A percentile compares a stretch with the other conserved stretches of the same genome.
phyloP scores from a whole-genome alignment of 2,888 invertebrate species.

The Melipona beecheii region DNA sequence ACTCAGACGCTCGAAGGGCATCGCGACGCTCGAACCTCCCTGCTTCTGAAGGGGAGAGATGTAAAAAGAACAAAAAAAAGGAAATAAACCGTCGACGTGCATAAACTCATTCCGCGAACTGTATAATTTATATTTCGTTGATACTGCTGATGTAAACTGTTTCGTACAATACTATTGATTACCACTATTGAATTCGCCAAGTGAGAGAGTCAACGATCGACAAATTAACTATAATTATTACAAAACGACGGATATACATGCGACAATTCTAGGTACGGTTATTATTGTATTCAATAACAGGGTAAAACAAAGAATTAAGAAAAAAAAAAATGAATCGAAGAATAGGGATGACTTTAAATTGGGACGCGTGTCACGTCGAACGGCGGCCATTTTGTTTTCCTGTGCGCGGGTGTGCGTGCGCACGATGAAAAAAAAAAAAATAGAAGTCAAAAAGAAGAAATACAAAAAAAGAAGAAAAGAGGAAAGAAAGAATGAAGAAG shows the following conservation, averaged over 20 bases:
- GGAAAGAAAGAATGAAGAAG: conserved; percentile 17
- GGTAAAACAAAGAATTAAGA: conserved; percentile 76
- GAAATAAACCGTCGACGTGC: conserved; percentile 48
- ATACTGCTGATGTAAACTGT: conserved; percentile 59
- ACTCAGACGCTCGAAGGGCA: background rate
- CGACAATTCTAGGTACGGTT: conserved; percentile 74
- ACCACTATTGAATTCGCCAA: conserved; percentile 60
- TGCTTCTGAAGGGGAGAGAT: conserved; percentile 27
- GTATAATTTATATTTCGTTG: conserved; percentile 62
- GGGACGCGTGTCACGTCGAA: conserved; percentile 76
- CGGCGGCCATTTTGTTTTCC: conserved; percentile 80
- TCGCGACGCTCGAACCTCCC: conserved; percentile 29
- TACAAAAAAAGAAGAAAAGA: background rate
- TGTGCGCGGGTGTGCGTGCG: conserved; percentile 66
- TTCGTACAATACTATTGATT: conserved; percentile 66
- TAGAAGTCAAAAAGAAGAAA: conserved; percentile 15
- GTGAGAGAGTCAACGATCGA: conserved; percentile 42
- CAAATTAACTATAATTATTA: conserved; percentile 62
- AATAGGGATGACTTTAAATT: conserved; percentile 66
- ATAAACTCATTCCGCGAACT: conserved; percentile 47
- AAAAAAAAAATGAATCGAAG: background rate
- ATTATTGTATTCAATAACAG: conserved; percentile 82
- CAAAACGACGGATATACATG: conserved; percentile 72
- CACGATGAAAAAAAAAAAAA: conserved; percentile 27
- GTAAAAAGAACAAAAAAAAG: background rate